phyloP scores from a whole-genome alignment of 2,113 vertebrate genomes.

The Tenrec ecaudatus region DNA sequence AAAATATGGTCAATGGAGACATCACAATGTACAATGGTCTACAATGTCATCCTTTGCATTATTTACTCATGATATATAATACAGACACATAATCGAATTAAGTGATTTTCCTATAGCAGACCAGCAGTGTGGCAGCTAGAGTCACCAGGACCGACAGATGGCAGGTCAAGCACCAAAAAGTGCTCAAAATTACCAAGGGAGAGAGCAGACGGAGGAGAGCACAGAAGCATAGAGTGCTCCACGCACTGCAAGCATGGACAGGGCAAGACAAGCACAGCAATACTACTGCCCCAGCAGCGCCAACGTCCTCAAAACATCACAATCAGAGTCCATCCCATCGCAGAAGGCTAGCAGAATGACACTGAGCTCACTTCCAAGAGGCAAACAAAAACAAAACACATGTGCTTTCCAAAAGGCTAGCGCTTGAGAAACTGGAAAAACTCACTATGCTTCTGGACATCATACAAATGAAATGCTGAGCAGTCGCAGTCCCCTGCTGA shows the following conservation, averaged over 20 bases:
- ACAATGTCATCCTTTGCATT: neutral
- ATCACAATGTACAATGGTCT: neutral
- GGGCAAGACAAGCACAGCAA: neutral
- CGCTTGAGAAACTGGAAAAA: neutral
- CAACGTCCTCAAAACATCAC: neutral
- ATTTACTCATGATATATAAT: neutral
- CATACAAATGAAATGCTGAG: neutral
- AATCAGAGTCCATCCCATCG: neutral
- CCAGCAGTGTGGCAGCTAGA: neutral
- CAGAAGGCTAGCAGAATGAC: neutral
- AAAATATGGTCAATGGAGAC: conserved; percentile 16
- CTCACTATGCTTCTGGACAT: neutral
- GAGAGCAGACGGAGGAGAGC: neutral
- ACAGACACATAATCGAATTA: conserved; percentile 4
- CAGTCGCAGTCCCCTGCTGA: neutral
- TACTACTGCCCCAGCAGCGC: too few relatives aligned
- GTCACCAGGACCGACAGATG: neutral
- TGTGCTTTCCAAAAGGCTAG: conserved; percentile 1
- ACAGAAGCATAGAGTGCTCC: neutral
- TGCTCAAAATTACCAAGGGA: neutral
- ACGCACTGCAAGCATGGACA: neutral
- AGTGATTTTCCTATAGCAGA: neutral
- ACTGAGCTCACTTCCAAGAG: neutral
- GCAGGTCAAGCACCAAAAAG: neutral
- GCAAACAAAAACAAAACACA: neutral